Percentiles rank a stretch among this genome's conserved stretches.
phyloP scores from a whole-genome alignment of 2,113 vertebrate species.

The Gallinago undulata region DNA sequence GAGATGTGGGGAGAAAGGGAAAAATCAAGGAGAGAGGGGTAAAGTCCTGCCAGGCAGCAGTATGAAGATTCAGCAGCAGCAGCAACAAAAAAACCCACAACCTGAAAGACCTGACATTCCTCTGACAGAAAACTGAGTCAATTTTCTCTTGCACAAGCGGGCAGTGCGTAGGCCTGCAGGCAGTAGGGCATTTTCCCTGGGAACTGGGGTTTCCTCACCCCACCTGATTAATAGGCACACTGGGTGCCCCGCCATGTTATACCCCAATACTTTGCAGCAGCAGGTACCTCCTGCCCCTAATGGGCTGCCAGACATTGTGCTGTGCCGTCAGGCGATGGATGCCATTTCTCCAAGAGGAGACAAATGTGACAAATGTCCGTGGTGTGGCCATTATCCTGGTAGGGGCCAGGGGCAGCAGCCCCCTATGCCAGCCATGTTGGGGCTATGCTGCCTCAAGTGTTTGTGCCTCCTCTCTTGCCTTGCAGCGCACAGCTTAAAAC shows the following conservation, averaged over 20 bases:
- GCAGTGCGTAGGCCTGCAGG: background rate
- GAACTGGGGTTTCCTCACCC: background rate
- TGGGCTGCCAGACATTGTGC: background rate
- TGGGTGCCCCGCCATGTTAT: background rate
- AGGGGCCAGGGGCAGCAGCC: background rate
- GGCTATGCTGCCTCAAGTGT: background rate
- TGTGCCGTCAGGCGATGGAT: background rate
- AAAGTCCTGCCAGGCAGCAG: background rate
- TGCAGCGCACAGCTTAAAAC: background rate
- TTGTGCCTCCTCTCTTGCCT: background rate
- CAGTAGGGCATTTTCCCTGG: background rate
- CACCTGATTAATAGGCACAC: background rate
- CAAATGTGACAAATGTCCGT: fast-evolving
- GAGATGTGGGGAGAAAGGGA: background rate
- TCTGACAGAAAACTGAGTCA: background rate
- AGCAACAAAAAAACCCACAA: background rate
- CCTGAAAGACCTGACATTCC: background rate
- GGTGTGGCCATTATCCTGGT: background rate
- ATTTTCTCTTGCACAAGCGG: background rate
- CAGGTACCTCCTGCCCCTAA: background rate
- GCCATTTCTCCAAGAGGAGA: background rate
- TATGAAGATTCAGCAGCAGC: background rate
- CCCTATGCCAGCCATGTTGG: background rate
- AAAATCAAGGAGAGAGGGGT: background rate
- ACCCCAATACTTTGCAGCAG: background rate